Evolutionary conservation across 1,140 invertebrate genomes (phyloP).

Genomic region (Pseudomyrmex dendroicus): DNA sequence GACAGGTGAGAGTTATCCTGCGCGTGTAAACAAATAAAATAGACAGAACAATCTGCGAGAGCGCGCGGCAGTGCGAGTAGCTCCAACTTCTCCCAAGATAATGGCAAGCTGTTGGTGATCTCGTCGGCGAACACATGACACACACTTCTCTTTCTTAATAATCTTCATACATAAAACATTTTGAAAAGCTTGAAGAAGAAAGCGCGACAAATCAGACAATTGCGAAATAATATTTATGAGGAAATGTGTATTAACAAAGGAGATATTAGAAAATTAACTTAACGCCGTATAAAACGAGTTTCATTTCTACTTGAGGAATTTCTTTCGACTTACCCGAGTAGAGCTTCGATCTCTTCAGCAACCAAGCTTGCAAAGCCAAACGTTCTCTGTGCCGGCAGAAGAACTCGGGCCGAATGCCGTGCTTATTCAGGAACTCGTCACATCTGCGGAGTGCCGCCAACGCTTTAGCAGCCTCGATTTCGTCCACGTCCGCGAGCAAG

Average conservation of each 20-base stretch:
- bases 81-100: conserved; percentile 46
- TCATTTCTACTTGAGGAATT: conserved; percentile 10
- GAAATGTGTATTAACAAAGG: no score
- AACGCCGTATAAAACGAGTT: background rate
- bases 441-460: conserved; percentile 86
- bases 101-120: conserved; percentile 30
- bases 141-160: conserved; percentile 27
- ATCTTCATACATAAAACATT: background rate
- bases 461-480: conserved; percentile 84
- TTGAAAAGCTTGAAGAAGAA: background rate
- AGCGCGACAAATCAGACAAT: no score
- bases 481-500: conserved; percentile 76
- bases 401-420: conserved; percentile 88
- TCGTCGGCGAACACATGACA: conserved; percentile 8
- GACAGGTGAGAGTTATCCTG: conserved; percentile 37
- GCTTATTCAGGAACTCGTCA: conserved; percentile 87
- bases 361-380: conserved; percentile 85
- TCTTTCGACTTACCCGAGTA: conserved; percentile 75
- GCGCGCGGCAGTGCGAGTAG: background rate
- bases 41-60: conserved; percentile 55
- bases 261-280: background rate
- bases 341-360: conserved; percentile 78
- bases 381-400: conserved; percentile 87
- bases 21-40: conserved; percentile 57
- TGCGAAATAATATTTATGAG: no score